phyloP scores from a whole-genome alignment of 2,888 invertebrate genomes.

The Drosophila hamatofila region DNA sequence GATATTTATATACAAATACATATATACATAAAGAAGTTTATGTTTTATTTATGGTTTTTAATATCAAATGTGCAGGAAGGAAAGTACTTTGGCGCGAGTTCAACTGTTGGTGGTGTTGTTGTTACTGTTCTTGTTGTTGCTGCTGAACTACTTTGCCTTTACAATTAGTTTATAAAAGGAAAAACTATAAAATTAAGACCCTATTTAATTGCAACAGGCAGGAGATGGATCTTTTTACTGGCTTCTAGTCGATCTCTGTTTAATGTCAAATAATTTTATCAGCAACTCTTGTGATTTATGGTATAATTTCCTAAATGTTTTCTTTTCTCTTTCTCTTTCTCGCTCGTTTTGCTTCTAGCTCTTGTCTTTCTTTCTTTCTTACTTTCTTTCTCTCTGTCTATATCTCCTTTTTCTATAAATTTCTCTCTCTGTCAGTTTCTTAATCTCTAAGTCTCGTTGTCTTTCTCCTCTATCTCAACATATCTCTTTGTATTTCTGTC shows the following conservation, averaged over 20 bases:
- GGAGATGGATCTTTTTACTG: background rate
- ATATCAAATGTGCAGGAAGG: background rate
- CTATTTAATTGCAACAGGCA: background rate
- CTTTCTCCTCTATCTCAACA: no score
- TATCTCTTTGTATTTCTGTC: no score
- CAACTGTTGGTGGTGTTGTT: background rate
- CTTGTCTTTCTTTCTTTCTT: background rate
- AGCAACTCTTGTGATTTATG: no score
- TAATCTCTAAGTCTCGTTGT: no score
- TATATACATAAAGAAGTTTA: constrained; percentile 5
- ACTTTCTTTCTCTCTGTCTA: background rate
- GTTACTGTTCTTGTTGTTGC: background rate
- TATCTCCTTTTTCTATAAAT: background rate
- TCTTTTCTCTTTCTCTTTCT: background rate
- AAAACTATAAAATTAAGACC: no score
- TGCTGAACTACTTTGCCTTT: background rate
- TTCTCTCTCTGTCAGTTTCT: background rate
- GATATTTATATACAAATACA: constrained; percentile 1
- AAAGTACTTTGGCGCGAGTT: background rate
- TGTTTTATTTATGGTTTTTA: constrained; percentile 10
- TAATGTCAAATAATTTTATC: background rate
- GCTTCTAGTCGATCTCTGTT: background rate
- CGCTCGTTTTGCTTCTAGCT: no score
- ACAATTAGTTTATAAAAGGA: no score
- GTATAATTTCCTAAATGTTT: background rate